Percentiles rank a stretch among this genome's conserved stretches.
These are phyloP conservation scores for Sakesphorus luctuosus DNA, from an alignment of 2,113 vertebrate genomes.

Conservation along the genomic window DNA sequence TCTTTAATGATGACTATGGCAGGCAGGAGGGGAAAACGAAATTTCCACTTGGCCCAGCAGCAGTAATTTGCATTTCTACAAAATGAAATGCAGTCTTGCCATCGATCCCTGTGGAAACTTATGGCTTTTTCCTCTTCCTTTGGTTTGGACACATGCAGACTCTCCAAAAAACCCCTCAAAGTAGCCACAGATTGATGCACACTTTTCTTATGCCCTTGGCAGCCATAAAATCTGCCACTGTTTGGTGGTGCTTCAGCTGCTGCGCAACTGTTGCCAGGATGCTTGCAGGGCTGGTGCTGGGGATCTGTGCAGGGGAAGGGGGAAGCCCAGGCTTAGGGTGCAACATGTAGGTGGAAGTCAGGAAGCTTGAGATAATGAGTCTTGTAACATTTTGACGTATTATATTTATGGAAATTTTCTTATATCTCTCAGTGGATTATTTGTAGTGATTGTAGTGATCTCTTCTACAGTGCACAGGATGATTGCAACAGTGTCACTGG, in stretches of 20 bases:
- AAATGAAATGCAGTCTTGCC: background rate
- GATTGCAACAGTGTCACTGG: background rate
- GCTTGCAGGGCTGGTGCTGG: background rate
- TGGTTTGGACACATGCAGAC: background rate
- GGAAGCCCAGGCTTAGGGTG: background rate
- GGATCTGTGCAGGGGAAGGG: background rate
- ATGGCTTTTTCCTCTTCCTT: background rate
- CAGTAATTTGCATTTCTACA: background rate
- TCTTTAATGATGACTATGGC: background rate
- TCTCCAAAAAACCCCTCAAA: background rate
- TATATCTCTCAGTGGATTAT: background rate
- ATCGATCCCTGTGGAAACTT: background rate
- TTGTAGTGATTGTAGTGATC: background rate
- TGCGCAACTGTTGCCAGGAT: background rate
- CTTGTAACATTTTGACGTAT: background rate
- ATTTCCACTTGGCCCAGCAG: background rate
- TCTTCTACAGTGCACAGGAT: background rate
- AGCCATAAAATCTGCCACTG: background rate
- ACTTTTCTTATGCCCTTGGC: background rate
- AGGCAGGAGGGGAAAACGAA: slow-evolving; percentile 1
- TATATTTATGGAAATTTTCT: background rate
- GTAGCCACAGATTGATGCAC: background rate
- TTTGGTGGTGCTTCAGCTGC: background rate
- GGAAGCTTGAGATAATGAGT: background rate
- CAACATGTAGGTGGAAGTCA: background rate